These are phyloP conservation scores for Aphis gossypii DNA, from an alignment of 1,140 invertebrate species.

Conservation along the genomic window DNA sequence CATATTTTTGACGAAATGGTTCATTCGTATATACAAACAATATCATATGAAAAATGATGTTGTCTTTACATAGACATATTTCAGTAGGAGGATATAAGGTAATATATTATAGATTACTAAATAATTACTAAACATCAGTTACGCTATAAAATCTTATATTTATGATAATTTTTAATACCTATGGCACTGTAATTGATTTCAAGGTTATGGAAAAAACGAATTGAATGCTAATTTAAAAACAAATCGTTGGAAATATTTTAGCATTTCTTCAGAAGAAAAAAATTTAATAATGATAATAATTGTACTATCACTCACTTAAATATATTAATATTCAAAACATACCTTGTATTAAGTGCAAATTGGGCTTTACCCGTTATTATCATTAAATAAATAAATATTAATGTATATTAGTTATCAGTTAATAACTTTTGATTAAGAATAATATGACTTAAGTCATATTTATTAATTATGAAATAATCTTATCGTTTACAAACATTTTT, in stretches of 20 bases:
- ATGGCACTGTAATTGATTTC: not conserved
- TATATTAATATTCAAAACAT: too few relatives aligned
- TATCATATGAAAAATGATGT: not conserved
- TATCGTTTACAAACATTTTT: not conserved
- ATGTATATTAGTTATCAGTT: too few relatives aligned
- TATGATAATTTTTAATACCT: not conserved
- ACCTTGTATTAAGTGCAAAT: too few relatives aligned
- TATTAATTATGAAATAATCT: not conserved
- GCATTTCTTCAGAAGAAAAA: not conserved
- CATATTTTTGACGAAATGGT: not conserved
- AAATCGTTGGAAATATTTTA: not conserved
- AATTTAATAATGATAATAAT: too few relatives aligned
- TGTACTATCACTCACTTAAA: not conserved
- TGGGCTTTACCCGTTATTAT: too few relatives aligned
- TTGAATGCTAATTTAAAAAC: not conserved
- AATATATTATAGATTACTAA: not conserved
- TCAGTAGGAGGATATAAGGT: not conserved
- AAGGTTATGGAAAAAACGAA: not conserved
- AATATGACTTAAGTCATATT: not conserved
- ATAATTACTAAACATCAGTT: not conserved
- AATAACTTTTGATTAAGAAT: too few relatives aligned
- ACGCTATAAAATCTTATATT: not conserved
- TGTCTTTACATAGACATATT: not conserved
- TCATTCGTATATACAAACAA: not conserved
- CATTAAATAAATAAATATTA: too few relatives aligned